A percentile compares a stretch with the other conserved stretches of the same genome.
phyloP scores from a whole-genome alignment of 2,797 vertebrate species.

The Knipowitschia caucasica region DNA sequence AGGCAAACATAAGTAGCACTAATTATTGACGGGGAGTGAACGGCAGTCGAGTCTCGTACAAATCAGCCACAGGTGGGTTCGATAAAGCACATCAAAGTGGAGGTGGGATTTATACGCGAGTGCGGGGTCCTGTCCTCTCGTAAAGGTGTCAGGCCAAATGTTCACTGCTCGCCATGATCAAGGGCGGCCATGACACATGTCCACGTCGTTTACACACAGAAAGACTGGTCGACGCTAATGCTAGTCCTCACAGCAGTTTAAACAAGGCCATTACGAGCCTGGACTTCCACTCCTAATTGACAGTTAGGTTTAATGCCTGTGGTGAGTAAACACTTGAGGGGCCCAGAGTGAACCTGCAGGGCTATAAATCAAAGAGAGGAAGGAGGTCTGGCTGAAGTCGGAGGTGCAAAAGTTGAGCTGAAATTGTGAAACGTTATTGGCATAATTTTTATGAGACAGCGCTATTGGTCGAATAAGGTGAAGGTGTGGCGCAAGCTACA shows the following conservation, averaged over 20 bases:
- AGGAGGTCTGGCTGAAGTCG: slow-evolving; percentile 22
- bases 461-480: not conserved
- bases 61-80: slow-evolving; percentile 82
- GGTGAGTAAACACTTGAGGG: slow-evolving; percentile 62
- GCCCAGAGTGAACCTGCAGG: slow-evolving; percentile 38
- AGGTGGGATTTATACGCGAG: slow-evolving; percentile 62
- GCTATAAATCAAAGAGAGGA: slow-evolving; percentile 47
- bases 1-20: slow-evolving; percentile 35
- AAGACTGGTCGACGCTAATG: slow-evolving; percentile 64
- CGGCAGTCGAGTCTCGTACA: slow-evolving; percentile 71
- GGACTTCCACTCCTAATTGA: slow-evolving; percentile 68
- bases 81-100: slow-evolving; percentile 84
- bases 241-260: slow-evolving; percentile 52
- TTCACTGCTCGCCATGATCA: slow-evolving; percentile 77
- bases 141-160: slow-evolving; percentile 82
- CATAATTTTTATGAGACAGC: not conserved
- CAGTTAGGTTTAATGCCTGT: slow-evolving; percentile 68
- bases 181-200: slow-evolving; percentile 58
- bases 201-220: slow-evolving; percentile 10
- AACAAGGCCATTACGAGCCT: slow-evolving; percentile 67
- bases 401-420: slow-evolving; percentile 11
- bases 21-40: slow-evolving; percentile 38
- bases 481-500: not conserved
- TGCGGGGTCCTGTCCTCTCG: slow-evolving; percentile 73
- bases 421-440: slow-evolving; percentile 12